Evolutionary conservation across 2,797 vertebrate genomes (phyloP).

Genomic region (Tiaroga cobitis): DNA sequence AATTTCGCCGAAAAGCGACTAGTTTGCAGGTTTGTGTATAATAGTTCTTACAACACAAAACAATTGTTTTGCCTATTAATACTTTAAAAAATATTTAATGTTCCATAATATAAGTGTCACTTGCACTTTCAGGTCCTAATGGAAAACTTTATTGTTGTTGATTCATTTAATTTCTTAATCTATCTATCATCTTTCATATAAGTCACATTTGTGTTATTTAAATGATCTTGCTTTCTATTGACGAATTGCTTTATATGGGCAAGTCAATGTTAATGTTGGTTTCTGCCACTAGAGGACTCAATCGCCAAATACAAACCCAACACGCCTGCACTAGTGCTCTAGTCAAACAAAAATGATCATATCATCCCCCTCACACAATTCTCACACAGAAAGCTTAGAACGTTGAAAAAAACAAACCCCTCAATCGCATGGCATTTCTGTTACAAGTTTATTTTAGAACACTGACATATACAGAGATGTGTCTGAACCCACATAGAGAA

Average conservation of each 20-base stretch:
- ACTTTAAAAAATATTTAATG: too few species aligned
- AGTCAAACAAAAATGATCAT: conserved; percentile 51
- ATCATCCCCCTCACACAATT: conserved; percentile 67
- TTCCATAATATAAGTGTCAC: not conserved
- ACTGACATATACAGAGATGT: conserved; percentile 93
- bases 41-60: not conserved
- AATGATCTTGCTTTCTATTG: not conserved
- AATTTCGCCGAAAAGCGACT: too few species aligned
- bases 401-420: conserved; percentile 76
- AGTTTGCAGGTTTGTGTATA: too few species aligned
- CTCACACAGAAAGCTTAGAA: conserved; percentile 84
- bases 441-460: conserved; percentile 87
- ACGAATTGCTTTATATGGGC: not conserved
- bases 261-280: not conserved
- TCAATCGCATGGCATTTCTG: conserved; percentile 84
- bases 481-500: conserved; percentile 89
- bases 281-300: conserved; percentile 44
- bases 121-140: not conserved
- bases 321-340: not conserved
- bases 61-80: not conserved
- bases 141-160: not conserved
- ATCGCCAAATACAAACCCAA: not conserved
- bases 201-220: not conserved
- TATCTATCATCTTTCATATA: not conserved
- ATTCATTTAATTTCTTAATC: not conserved